phyloP scores from a whole-genome alignment of 2,113 vertebrate species.

The Campylorhamphus procurvoides region DNA sequence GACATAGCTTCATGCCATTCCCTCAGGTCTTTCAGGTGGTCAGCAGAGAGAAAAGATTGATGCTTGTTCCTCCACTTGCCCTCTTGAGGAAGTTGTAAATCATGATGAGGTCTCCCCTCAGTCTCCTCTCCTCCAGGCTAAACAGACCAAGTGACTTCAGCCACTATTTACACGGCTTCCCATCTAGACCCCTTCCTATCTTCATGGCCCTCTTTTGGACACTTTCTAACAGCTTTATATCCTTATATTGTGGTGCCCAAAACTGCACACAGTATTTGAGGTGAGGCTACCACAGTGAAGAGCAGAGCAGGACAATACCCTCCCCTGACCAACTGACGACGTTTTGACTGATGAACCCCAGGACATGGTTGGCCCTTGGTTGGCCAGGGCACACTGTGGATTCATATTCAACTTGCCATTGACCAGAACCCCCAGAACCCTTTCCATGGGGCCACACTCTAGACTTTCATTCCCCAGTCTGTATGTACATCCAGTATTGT shows the following conservation, averaged over 20 bases:
- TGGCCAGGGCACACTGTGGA: background rate
- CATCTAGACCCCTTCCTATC: background rate
- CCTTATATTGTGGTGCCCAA: background rate
- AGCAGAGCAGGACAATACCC: rapidly evolving
- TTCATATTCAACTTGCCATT: background rate
- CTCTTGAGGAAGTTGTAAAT: background rate
- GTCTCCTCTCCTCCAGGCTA: background rate
- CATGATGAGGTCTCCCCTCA: background rate
- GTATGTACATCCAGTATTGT: background rate
- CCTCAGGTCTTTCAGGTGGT: background rate
- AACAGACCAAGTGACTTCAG: background rate
- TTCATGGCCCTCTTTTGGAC: background rate
- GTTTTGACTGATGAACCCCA: background rate
- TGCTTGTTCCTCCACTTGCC: background rate
- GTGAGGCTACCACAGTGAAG: rapidly evolving
- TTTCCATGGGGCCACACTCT: background rate
- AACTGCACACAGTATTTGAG: background rate
- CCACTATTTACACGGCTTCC: rapidly evolving
- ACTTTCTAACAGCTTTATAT: background rate
- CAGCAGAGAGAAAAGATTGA: background rate
- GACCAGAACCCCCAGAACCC: background rate
- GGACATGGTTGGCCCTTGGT: background rate
- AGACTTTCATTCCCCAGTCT: background rate
- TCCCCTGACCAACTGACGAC: rapidly evolving
- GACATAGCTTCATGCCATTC: background rate